Conservation (phyloP, 2,888 invertebrate species). For the Apodemia mormo region DNA sequence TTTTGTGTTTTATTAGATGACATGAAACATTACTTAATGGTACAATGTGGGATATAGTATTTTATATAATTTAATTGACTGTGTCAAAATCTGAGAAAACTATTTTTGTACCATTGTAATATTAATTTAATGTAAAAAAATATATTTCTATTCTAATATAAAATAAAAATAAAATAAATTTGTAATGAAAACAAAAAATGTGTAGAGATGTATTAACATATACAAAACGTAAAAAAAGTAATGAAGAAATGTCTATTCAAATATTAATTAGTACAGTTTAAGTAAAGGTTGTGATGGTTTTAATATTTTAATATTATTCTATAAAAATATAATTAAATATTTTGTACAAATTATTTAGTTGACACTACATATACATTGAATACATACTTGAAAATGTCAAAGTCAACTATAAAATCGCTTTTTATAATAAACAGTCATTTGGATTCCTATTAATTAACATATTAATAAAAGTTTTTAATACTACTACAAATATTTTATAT, state of each 20-base stretch:
- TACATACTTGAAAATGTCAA: background rate
- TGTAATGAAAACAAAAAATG: background rate
- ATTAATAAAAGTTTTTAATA: too few species aligned
- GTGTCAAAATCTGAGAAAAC: constrained; percentile 2
- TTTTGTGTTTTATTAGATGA: background rate
- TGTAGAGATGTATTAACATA: too few species aligned
- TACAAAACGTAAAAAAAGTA: too few species aligned
- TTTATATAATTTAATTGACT: constrained; percentile 1
- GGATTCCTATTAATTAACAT: too few species aligned
- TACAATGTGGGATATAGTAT: constrained; percentile 4
- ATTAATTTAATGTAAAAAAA: constrained; percentile 9
- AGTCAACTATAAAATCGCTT: background rate
- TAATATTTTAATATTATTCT: background rate
- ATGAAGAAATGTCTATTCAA: too few species aligned
- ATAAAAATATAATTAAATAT: background rate
- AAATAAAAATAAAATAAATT: background rate
- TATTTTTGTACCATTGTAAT: constrained; percentile 14
- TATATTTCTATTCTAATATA: constrained; percentile 5
- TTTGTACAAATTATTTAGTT: constrained; percentile 8
- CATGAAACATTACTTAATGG: constrained; percentile 1
- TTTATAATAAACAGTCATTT: too few species aligned
- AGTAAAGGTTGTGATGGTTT: constrained; percentile 6
- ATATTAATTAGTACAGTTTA: background rate
- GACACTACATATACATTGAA: background rate
- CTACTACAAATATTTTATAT: too few species aligned